Conservation (phyloP, 2,888 invertebrate species). For the Oxytorus armatus region DNA sequence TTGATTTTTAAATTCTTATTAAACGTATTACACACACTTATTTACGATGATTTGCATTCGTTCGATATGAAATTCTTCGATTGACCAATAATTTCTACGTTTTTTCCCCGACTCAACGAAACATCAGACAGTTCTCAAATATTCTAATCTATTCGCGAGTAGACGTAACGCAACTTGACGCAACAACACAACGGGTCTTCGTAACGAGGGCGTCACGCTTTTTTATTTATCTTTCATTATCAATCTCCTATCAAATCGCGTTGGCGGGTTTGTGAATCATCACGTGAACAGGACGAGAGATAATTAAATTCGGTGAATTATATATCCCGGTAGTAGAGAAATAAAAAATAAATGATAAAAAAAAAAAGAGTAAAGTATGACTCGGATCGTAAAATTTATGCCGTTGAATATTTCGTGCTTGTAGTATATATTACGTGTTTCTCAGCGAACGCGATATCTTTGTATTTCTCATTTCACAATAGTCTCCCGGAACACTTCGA, state of each 20-base stretch:
- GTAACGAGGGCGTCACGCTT: constrained; percentile 47
- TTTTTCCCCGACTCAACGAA: constrained; percentile 10
- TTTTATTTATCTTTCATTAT: constrained; percentile 12
- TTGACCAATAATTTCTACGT: too few relatives aligned
- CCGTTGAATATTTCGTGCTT: constrained; percentile 31
- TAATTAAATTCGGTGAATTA: constrained; percentile 59
- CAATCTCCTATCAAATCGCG: not conserved
- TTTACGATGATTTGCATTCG: too few relatives aligned
- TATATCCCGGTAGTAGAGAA: constrained; percentile 27
- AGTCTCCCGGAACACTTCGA: constrained; percentile 54
- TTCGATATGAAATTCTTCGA: too few relatives aligned
- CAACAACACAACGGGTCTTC: constrained; percentile 5
- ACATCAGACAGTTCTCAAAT: constrained; percentile 1
- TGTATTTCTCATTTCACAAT: constrained; percentile 60
- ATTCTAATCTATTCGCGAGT: constrained; percentile 25
- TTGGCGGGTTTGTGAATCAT: constrained; percentile 29
- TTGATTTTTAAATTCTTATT: too few relatives aligned
- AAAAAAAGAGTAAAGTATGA: too few relatives aligned
- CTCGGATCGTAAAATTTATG: constrained; percentile 46
- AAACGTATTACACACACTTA: too few relatives aligned
- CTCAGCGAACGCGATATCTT: constrained; percentile 46
- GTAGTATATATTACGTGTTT: constrained; percentile 17
- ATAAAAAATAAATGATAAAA: too few relatives aligned
- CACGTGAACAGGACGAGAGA: not conserved
- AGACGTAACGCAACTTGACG: not conserved